These are phyloP conservation scores for Platorchestia sp. DNA, from an alignment of 1,140 invertebrate species.

Conservation along the genomic window DNA sequence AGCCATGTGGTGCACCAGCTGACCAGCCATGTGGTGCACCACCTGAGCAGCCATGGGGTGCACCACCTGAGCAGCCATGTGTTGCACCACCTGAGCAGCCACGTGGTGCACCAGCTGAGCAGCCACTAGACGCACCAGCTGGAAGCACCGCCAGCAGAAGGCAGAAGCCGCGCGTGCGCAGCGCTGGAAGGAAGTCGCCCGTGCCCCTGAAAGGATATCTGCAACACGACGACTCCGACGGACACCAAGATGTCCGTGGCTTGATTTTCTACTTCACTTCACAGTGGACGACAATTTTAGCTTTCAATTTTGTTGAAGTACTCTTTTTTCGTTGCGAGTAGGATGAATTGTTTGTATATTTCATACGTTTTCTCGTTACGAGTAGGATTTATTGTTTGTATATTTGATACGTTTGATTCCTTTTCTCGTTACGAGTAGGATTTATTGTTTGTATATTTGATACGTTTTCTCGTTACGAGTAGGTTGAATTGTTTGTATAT, in stretches of 20 bases:
- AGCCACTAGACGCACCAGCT: not conserved
- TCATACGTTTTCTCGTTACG: not conserved
- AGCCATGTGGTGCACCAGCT: not conserved
- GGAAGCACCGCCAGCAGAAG: too few species aligned
- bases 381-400: not conserved
- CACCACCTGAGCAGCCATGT: not conserved
- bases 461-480: not conserved
- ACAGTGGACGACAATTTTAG: not conserved
- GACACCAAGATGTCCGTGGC: not conserved
- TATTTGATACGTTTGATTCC: not conserved
- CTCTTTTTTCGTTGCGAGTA: not conserved
- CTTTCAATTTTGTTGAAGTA: not conserved
- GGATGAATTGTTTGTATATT: not conserved
- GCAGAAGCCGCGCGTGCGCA: not conserved
- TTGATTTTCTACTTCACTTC: not conserved
- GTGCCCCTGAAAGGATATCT: not conserved
- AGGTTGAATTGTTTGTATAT: not conserved
- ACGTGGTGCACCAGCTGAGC: not conserved
- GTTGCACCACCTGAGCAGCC: not conserved
- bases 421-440: not conserved
- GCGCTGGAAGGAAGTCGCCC: not conserved
- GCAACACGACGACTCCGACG: not conserved
- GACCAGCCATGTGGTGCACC: not conserved
- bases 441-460: not conserved
- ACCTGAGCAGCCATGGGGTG: not conserved